Evolutionary conservation across 2,113 vertebrate genomes (phyloP).

Genomic region (Onychostoma macrolepis): DNA sequence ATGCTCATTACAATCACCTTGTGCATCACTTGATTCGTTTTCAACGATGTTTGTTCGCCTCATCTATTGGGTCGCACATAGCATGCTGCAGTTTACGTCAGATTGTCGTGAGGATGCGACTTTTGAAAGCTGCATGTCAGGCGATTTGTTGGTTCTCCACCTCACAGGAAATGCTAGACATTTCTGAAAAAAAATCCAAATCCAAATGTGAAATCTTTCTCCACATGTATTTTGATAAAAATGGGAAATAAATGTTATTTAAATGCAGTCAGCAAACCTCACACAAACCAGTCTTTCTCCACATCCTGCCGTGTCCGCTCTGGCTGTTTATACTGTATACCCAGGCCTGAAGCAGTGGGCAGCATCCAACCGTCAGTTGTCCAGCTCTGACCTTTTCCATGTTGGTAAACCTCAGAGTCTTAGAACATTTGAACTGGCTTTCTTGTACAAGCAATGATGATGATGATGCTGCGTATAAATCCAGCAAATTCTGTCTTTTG

Average conservation of each 20-base stretch:
- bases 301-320: slow-evolving; percentile 33
- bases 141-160: neutral
- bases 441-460: slow-evolving; percentile 34
- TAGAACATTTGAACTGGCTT: slow-evolving; percentile 30
- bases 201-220: slow-evolving; percentile 16
- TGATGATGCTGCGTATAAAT: slow-evolving; percentile 43
- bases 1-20: neutral
- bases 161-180: neutral
- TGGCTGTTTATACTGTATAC: slow-evolving; percentile 34
- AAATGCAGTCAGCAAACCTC: slow-evolving; percentile 43
- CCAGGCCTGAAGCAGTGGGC: slow-evolving; percentile 7
- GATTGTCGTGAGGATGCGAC: neutral
- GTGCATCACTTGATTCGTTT: neutral
- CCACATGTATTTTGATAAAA: slow-evolving; percentile 26
- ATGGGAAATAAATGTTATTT: slow-evolving; percentile 26
- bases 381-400: slow-evolving; percentile 44
- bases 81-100: neutral
- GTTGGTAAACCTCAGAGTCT: slow-evolving; percentile 47
- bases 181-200: neutral
- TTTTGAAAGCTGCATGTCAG: slow-evolving; percentile 20
- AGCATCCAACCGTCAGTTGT: slow-evolving; percentile 25
- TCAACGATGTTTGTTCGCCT: neutral
- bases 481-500: slow-evolving; percentile 33
- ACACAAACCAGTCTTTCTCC: slow-evolving; percentile 25
- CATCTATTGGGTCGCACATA: neutral